Evolutionary conservation across 2,113 vertebrate species (phyloP), one percentile per base, ranked within the genome.

Genomic region (Lota lota): DNA sequence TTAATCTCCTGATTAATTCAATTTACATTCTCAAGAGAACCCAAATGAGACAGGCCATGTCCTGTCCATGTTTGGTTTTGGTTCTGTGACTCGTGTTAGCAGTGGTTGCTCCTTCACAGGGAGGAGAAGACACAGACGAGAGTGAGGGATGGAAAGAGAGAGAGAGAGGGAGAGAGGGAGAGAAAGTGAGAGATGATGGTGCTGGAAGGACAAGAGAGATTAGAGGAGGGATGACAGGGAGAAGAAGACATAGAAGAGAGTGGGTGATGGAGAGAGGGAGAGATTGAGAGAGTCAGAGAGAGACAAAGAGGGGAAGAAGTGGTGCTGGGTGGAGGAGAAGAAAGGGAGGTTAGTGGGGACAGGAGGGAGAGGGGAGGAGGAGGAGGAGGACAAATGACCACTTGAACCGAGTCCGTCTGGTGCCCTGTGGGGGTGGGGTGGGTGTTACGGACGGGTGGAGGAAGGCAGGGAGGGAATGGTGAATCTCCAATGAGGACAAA

Each of bases 401-500:
- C 75, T 85, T 79, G 74, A 81, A 74, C 70, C 67, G 56, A 68
- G 66, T 76, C 66, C 62, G 76, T 68, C 70, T 78, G 69, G 68
- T 70, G 71, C 64, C 64, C 18, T 33, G 75, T 50, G 62, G 75
- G 75, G 73, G 63, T 20, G 19, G 61, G 70, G 8, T 60, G 28
- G 56, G 10, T 17, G 28, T 33, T 5, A 33, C 28, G 22, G 17
- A 11, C 12, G 21, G 58, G 20, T 21, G 57, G 19, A 22, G 4
- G 12, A 14, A 60, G n/a, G 58, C 5, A 7, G 18, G 18, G 19
- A 19, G 6, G 6, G 66, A n/a, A n/a, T n/a, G 66, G 24, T 68
- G 81, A 85, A 88, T 84, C 65, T 68, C 54, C 67, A 84, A 86
- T 76, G 75, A 86, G 40, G 79, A 73, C 59, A 10, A 18, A 59